Evolutionary conservation across 2,797 vertebrate species (phyloP).

Genomic region (Pseudochromis fuscus): DNA sequence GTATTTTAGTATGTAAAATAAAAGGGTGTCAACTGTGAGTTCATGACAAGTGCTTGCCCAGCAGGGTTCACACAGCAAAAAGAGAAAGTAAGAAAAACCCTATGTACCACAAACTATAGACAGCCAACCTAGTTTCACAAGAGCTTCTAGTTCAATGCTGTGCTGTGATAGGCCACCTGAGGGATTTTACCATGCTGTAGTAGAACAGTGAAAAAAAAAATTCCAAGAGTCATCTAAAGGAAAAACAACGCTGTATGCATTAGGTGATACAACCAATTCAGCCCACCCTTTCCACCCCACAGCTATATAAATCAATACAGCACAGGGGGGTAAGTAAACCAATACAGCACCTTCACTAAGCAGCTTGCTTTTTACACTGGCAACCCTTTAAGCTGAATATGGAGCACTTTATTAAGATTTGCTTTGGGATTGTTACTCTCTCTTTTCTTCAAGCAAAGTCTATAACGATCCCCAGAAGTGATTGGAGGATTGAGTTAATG

Average conservation of each 20-base stretch:
- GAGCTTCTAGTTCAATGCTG: slow-evolving; percentile 13
- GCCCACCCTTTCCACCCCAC: slow-evolving; percentile 77
- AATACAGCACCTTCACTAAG: slow-evolving; percentile 31
- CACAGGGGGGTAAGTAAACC: slow-evolving; percentile 23
- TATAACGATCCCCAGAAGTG: accelerated
- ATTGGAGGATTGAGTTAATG: accelerated
- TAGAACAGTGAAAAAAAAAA: slow-evolving; percentile 62
- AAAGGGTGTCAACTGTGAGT: not conserved
- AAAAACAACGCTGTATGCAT: slow-evolving; percentile 64
- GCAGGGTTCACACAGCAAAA: not conserved
- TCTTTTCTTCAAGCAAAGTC: slow-evolving; percentile 1
- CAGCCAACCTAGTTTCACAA: slow-evolving; percentile 68
- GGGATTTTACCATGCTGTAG: slow-evolving; percentile 73
- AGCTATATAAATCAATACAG: slow-evolving; percentile 52
- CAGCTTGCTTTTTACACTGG: slow-evolving; percentile 33
- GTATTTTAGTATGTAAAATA: too few relatives aligned
- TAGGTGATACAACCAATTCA: slow-evolving; percentile 50
- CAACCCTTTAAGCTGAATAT: slow-evolving; percentile 54
- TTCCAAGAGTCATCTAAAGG: slow-evolving; percentile 75
- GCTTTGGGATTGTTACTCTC: slow-evolving; percentile 57
- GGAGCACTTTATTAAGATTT: slow-evolving; percentile 53
- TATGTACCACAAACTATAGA: slow-evolving; percentile 43
- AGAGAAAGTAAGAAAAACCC: slow-evolving; percentile 4
- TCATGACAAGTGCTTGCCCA: slow-evolving; percentile 13
- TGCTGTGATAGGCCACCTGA: slow-evolving; percentile 32